Evolutionary conservation across 2,797 vertebrate species (phyloP).

Genomic region (Coilia nasus): DNA sequence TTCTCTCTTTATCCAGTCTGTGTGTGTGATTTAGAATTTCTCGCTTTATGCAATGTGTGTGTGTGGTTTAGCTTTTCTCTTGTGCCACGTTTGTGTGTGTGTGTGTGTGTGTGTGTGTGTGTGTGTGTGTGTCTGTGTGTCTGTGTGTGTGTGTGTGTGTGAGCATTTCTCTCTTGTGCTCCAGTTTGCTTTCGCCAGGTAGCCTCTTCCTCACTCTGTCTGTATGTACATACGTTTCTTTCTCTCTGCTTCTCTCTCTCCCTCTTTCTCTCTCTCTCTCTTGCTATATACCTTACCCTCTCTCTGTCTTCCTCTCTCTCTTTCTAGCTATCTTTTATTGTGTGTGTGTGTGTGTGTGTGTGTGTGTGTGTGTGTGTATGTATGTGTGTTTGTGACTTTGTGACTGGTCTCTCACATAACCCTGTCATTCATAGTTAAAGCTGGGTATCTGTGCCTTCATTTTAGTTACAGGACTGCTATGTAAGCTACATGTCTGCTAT

Average conservation of each 20-base stretch:
- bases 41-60: background rate
- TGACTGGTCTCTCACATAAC: no score
- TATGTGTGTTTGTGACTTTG: no score
- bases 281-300: background rate
- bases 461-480: no score
- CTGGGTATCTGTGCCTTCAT: no score
- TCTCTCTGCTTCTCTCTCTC: constrained; percentile 30
- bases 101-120: background rate
- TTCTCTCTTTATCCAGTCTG: background rate
- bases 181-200: background rate
- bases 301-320: constrained; percentile 26
- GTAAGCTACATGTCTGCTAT: no score
- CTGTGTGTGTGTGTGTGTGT: background rate
- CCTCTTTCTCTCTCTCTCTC: constrained; percentile 14
- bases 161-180: background rate
- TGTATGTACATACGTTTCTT: background rate
- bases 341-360: no score
- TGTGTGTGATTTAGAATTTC: background rate
- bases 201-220: background rate
- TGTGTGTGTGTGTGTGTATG: no score
- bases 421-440: no score
- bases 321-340: background rate
- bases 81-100: background rate
- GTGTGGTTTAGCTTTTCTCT: no score
- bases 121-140: constrained; percentile 2